Evolutionary conservation across 1,140 invertebrate genomes (phyloP).

Genomic region (Drosophila subpulchrella): DNA sequence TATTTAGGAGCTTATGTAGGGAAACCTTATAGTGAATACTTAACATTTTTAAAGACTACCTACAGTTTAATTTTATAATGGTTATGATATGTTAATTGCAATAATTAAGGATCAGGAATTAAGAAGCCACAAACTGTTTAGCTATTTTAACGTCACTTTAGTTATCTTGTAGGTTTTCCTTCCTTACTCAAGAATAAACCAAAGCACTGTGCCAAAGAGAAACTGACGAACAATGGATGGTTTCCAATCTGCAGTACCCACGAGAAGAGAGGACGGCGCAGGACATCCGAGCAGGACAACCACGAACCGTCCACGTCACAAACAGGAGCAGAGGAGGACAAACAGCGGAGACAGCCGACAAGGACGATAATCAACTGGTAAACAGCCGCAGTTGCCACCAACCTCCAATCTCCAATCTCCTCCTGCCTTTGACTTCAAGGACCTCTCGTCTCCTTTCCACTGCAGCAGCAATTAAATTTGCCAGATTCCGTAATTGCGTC

Average conservation of each 20-base stretch:
- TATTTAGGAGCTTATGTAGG: not conserved
- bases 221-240: not conserved
- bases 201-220: not conserved
- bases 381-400: conserved; percentile 19
- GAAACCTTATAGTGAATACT: not conserved
- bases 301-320: conserved; percentile 28
- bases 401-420: not conserved
- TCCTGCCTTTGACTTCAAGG: not conserved
- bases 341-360: conserved; percentile 6
- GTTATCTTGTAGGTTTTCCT: too few species aligned
- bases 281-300: conserved; percentile 13
- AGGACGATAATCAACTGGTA: conserved; percentile 38
- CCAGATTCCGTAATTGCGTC: conserved; percentile 35
- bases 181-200: not conserved
- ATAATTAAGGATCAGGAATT: too few species aligned
- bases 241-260: not conserved
- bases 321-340: conserved; percentile 22
- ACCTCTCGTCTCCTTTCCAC: conserved; percentile 1
- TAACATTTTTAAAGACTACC: too few species aligned
- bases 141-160: too few species aligned
- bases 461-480: conserved; percentile 35
- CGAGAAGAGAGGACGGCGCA: not conserved
- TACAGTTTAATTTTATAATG: too few species aligned
- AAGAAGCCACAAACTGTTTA: too few species aligned
- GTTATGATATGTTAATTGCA: too few species aligned